phyloP scores from a whole-genome alignment of 1,140 invertebrate species.

The Macrobrachium rosenbergii region DNA sequence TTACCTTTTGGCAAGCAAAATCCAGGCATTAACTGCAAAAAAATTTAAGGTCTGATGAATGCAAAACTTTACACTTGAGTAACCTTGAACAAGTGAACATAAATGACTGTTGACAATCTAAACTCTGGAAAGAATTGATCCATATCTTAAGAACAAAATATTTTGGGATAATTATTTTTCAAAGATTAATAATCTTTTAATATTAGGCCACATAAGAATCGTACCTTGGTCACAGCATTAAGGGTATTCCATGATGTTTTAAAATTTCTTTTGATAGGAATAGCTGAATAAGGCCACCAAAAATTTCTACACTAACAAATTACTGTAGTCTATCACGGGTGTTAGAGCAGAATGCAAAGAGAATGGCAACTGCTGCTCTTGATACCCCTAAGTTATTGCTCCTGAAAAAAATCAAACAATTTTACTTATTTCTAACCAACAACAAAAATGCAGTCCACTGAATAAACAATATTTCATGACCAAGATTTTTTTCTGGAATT shows the following conservation, averaged over 20 bases:
- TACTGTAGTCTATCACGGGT: constrained; percentile 87
- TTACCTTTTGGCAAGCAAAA: constrained; percentile 89
- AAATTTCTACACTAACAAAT: too few species aligned
- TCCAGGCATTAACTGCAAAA: constrained; percentile 89
- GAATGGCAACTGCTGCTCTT: constrained; percentile 85
- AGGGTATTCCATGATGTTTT: constrained; percentile 91
- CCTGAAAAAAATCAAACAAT: constrained; percentile 30
- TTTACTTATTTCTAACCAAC: neutral
- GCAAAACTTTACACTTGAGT: constrained; percentile 91
- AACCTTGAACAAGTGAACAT: constrained; percentile 87
- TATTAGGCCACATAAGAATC: neutral
- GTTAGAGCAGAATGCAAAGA: constrained; percentile 91
- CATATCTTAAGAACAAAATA: too few species aligned
- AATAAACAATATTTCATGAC: neutral
- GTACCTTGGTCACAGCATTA: constrained; percentile 85
- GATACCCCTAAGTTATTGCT: constrained; percentile 73
- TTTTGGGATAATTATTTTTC: neutral
- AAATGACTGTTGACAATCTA: constrained; percentile 86
- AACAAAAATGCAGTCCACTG: neutral
- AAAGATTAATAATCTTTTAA: neutral
- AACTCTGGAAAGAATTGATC: constrained; percentile 71
- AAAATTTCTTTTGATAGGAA: constrained; percentile 87
- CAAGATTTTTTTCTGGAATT: too few species aligned
- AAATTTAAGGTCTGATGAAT: constrained; percentile 87
- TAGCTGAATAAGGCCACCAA: constrained; percentile 87